A percentile compares a stretch with the other conserved stretches of the same genome.
Conservation (phyloP, 2,888 invertebrate species). For the Tryphoninae sp. region DNA sequence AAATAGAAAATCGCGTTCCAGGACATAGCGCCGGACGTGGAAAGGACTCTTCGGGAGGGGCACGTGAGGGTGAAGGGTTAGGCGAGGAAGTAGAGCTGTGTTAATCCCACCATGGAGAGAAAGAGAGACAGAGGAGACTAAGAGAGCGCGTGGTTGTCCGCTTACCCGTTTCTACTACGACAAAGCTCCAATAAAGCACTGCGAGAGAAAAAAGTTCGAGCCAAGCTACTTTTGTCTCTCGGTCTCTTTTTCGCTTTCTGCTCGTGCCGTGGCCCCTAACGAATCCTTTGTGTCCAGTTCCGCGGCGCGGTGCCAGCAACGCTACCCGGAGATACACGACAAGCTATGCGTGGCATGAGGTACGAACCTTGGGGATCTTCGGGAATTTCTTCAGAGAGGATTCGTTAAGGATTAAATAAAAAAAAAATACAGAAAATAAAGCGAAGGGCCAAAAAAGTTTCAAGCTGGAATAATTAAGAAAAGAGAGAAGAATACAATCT, state of each 20-base stretch:
- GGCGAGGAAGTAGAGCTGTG: constrained; percentile 33
- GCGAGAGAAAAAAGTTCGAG: constrained; percentile 46
- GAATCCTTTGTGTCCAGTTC: constrained; percentile 59
- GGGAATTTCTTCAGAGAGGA: constrained; percentile 7
- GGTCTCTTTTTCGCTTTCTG: background rate
- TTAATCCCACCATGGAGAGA: constrained; percentile 39
- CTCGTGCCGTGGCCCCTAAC: constrained; percentile 30
- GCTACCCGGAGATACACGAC: background rate
- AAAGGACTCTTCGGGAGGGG: background rate
- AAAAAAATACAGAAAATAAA: constrained; percentile 17
- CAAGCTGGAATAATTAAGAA: constrained; percentile 9
- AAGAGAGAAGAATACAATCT: constrained; percentile 1
- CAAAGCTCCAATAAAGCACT: constrained; percentile 60
- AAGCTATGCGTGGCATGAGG: background rate
- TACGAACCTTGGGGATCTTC: constrained; percentile 1
- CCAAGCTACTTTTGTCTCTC: constrained; percentile 48
- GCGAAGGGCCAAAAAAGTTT: background rate
- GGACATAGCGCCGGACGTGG: background rate
- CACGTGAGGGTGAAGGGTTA: background rate
- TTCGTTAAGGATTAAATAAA: constrained; percentile 3
- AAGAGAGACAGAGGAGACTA: background rate
- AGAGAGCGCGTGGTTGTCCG: constrained; percentile 1
- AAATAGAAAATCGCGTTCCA: constrained; percentile 13
- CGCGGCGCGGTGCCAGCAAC: constrained; percentile 29
- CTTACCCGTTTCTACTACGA: constrained; percentile 35